Evolutionary conservation across 2,888 invertebrate species (phyloP).

Genomic region (Smittia sp.): DNA sequence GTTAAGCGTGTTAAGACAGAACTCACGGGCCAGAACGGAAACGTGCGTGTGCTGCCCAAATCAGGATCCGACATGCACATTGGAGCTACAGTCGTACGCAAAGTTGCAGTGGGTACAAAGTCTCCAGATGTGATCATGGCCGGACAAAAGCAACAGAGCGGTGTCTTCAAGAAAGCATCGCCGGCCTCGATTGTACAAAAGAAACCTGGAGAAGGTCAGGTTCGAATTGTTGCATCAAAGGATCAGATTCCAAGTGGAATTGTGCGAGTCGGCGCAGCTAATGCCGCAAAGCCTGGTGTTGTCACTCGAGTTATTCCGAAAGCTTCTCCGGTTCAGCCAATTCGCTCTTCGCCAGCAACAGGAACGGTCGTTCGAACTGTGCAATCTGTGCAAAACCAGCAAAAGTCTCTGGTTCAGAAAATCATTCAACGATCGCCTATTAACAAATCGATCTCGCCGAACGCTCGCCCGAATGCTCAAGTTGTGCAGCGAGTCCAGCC

Average conservation of each 20-base stretch:
- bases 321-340: constrained; percentile 23
- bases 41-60: constrained; percentile 14
- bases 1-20: constrained; percentile 30
- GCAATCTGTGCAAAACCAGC: constrained; percentile 29
- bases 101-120: constrained; percentile 26
- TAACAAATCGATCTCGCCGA: constrained; percentile 13
- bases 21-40: constrained; percentile 12
- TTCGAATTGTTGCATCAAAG: constrained; percentile 42
- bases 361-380: constrained; percentile 23
- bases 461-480: constrained; percentile 42
- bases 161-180: constrained; percentile 36
- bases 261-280: constrained; percentile 40
- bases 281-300: not conserved
- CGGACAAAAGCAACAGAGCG: constrained; percentile 39
- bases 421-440: constrained; percentile 33
- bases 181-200: not conserved
- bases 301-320: constrained; percentile 48
- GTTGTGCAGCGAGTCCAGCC: constrained; percentile 42
- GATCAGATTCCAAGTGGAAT: constrained; percentile 42
- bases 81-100: constrained; percentile 37
- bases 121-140: constrained; percentile 37
- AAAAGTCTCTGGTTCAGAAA: constrained; percentile 28
- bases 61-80: constrained; percentile 1
- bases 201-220: constrained; percentile 40
- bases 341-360: not conserved